phyloP scores from a whole-genome alignment of 2,113 vertebrate genomes.

The Oplegnathus fasciatus region DNA sequence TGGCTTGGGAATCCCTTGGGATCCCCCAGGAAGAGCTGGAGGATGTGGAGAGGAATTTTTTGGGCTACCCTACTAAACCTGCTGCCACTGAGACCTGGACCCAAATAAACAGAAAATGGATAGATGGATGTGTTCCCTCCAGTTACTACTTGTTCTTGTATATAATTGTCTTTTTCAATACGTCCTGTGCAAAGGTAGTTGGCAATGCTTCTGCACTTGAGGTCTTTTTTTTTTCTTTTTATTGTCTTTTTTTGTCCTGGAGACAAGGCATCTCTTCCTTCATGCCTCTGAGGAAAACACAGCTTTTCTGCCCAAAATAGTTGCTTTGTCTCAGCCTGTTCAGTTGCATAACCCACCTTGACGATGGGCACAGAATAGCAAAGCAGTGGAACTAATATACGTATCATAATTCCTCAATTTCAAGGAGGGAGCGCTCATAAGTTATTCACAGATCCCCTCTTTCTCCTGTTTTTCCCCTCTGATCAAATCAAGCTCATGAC shows the following conservation, averaged over 20 bases:
- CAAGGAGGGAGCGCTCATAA: conserved; percentile 36
- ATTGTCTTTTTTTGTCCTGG: conserved; percentile 19
- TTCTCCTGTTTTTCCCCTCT: conserved; percentile 20
- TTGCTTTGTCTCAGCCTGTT: conserved; percentile 51
- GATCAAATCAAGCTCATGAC: conserved; percentile 48
- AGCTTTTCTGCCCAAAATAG: conserved; percentile 40
- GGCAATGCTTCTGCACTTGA: not conserved
- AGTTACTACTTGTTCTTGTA: not conserved
- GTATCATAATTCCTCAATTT: conserved; percentile 56
- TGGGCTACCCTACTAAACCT: conserved; percentile 2
- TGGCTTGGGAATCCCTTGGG: conserved; percentile 28
- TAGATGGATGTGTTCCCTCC: not conserved
- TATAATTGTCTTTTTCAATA: conserved; percentile 19
- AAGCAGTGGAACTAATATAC: conserved; percentile 68
- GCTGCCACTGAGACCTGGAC: conserved; percentile 17
- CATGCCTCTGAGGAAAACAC: conserved; percentile 39
- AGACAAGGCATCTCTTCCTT: conserved; percentile 29
- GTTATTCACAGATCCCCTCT: conserved; percentile 53
- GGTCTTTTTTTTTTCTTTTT: conserved; percentile 1
- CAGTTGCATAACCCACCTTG: conserved; percentile 71
- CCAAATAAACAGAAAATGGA: conserved; percentile 8
- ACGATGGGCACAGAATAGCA: conserved; percentile 50
- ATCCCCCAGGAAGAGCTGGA: conserved; percentile 22
- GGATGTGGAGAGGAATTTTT: conserved; percentile 24
- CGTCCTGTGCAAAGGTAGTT: not conserved